These are phyloP conservation scores for Seira sanloemensis DNA, from an alignment of 2,888 invertebrate genomes.

Conservation along the genomic window DNA sequence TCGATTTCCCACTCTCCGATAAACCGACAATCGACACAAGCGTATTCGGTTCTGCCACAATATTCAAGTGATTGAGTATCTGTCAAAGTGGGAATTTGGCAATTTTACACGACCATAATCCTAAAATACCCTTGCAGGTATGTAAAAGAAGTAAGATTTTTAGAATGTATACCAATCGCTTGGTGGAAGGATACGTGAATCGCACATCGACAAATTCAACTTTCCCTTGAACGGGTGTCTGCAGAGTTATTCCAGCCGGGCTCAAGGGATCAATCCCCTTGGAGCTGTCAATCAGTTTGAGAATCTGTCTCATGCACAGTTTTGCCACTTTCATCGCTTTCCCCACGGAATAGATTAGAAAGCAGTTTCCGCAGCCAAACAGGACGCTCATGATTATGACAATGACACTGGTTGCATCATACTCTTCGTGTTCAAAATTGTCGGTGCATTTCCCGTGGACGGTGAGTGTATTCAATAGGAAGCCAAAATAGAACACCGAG, in stretches of 20 bases:
- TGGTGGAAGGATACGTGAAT: conserved; percentile 49
- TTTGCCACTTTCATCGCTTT: conserved; percentile 21
- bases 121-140: too few species aligned
- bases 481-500: conserved; percentile 53
- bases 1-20: conserved; percentile 47
- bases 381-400: conserved; percentile 43
- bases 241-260: conserved; percentile 11
- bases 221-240: conserved; percentile 31
- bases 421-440: neutral
- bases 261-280: conserved; percentile 44
- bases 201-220: conserved; percentile 58
- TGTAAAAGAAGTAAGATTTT: too few species aligned
- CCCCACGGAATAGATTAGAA: neutral
- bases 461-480: neutral
- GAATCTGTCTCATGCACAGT: conserved; percentile 20
- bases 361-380: conserved; percentile 38
- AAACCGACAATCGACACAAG: conserved; percentile 49
- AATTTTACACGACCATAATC: neutral
- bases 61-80: conserved; percentile 35
- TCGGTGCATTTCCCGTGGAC: conserved; percentile 19
- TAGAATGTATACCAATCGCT: neutral
- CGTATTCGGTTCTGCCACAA: conserved; percentile 34
- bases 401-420: conserved; percentile 55
- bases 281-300: conserved; percentile 41
- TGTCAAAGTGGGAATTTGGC: neutral